These are phyloP conservation scores for Plutomurus gul DNA, from an alignment of 1,140 invertebrate species.

Conservation along the genomic window DNA sequence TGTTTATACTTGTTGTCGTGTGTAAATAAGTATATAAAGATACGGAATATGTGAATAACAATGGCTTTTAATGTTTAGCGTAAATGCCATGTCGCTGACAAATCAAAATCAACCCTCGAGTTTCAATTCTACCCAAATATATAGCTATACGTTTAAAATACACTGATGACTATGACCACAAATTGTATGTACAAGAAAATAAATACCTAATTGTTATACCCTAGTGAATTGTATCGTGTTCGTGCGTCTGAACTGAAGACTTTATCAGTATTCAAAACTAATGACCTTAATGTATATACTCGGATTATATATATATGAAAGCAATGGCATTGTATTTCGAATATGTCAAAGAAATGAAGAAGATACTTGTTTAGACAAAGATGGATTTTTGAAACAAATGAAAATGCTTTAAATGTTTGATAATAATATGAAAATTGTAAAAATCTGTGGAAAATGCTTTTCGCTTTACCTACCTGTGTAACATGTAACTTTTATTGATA, in stretches of 20 bases:
- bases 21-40: too few species aligned
- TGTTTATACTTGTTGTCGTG: too few species aligned
- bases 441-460: too few species aligned
- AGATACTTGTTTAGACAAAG: neutral
- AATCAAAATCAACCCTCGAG: too few species aligned
- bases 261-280: conserved; percentile 20
- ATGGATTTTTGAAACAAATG: neutral
- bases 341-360: neutral
- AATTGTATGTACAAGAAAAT: neutral
- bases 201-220: neutral
- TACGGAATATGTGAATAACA: too few species aligned
- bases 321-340: neutral
- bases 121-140: too few species aligned
- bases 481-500: neutral
- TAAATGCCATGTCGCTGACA: too few species aligned
- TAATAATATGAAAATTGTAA: too few species aligned
- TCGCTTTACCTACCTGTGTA: neutral
- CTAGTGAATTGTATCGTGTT: neutral
- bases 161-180: too few species aligned
- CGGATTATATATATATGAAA: neutral
- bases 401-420: conserved; percentile 2
- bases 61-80: too few species aligned
- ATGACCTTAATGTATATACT: conserved; percentile 31
- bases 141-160: too few species aligned
- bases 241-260: neutral